Evolutionary conservation across 2,888 invertebrate genomes (phyloP), one percentile per base, ranked within the genome.

Genomic region (Nebria brevicollis): DNA sequence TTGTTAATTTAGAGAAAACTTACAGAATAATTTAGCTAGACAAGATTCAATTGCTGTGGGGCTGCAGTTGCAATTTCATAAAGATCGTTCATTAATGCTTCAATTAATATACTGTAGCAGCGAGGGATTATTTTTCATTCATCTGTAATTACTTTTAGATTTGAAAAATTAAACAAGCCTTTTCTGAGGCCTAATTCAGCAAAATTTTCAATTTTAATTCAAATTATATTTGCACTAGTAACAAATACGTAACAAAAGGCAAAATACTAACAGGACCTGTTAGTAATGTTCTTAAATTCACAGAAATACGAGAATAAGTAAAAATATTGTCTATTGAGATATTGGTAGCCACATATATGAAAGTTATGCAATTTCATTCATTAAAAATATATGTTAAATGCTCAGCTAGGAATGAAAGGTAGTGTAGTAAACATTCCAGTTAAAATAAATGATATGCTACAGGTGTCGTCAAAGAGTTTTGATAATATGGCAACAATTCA

Each of bases 341-440:
- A n/a, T n/a, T n/a, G n/a, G n/a, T n/a, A n/a, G 34, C 86, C n/a
- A n/a, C 86, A 11, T 84, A 85, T 54, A 83, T 88, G 43, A 85
- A 86, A 65, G 88, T 88, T 77, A 87, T 87, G 86, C 86, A 87
- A 83, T 86, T 88, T 64, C 82, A 85, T 82, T 83, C 86, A 42
- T 83, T 86, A 42, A 82, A 85, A 83, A 8, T 85, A 80, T 81
- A 85, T 87, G 42, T 75, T 85, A 13, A 84, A 88, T 82, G 83
- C 85, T n/a, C 85, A 86, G 75, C 78, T 86, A 54, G 86, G 86
- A 78, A 82, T 85, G 64, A 86, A 85, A 82, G 85, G 85, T 1
- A 84, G 84, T 83, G 84, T 88, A 26, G 85, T 87, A 0, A 87
- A 87, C 82, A 85, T 87, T 10, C 85, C 85, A 20, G 82, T 85